phyloP scores from a whole-genome alignment of 1,140 invertebrate species.

The Apis dorsata region DNA sequence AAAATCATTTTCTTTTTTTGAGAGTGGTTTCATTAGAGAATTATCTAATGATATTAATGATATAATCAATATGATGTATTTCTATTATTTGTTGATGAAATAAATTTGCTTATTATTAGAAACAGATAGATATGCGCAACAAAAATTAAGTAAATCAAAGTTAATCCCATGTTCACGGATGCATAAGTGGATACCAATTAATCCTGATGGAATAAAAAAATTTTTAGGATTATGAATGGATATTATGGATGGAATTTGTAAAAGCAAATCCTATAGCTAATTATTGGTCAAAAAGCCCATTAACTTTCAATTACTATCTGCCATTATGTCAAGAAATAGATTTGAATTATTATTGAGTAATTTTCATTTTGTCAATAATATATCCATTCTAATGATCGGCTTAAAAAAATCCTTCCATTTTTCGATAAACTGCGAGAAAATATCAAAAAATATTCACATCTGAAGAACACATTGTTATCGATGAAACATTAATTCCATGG shows the following conservation, averaged over 20 bases:
- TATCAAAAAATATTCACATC: slow-evolving; percentile 31
- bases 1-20: neutral
- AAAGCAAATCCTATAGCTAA: neutral
- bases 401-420: slow-evolving; percentile 63
- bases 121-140: neutral
- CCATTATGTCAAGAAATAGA: slow-evolving; percentile 63
- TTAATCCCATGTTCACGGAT: neutral
- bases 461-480: slow-evolving; percentile 62
- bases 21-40: neutral
- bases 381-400: slow-evolving; percentile 42
- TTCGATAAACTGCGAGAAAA: slow-evolving; percentile 21
- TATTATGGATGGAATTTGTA: neutral
- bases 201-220: neutral
- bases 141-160: neutral
- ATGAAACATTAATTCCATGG: slow-evolving; percentile 69
- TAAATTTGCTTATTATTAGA: neutral
- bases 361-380: slow-evolving; percentile 67
- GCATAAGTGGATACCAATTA: neutral
- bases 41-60: neutral
- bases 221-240: neutral
- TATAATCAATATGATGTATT: neutral
- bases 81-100: neutral
- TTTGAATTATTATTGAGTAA: slow-evolving; percentile 57
- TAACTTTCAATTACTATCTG: neutral
- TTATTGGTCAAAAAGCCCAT: neutral